These are phyloP conservation scores for Drosophila eugracilis DNA, from an alignment of 1,140 invertebrate species.

Conservation along the genomic window DNA sequence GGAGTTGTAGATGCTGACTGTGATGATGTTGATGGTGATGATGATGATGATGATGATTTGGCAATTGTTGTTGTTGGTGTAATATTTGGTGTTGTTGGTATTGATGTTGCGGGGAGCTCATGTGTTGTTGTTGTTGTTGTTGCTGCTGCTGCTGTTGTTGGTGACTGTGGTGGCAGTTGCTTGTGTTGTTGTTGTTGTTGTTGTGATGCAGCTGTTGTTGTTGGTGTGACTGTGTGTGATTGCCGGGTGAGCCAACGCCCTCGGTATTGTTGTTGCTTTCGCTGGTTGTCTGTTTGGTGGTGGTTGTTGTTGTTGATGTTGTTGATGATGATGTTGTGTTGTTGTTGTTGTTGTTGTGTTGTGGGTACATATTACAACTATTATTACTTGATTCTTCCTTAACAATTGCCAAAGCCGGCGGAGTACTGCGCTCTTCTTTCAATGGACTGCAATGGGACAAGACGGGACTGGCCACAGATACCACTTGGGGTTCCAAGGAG, in stretches of 20 bases:
- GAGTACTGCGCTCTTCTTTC: conserved; percentile 86
- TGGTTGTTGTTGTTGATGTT: conserved; percentile 72
- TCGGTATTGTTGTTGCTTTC: conserved; percentile 73
- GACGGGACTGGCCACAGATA: conserved; percentile 84
- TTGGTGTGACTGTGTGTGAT: conserved; percentile 65
- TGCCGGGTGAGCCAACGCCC: conserved; percentile 51
- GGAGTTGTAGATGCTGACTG: conserved; percentile 40
- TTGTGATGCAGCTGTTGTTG: conserved; percentile 61
- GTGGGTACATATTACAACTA: conserved; percentile 88
- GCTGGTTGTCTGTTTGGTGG: conserved; percentile 64
- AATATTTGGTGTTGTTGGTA: conserved; percentile 84
- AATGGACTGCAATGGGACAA: conserved; percentile 86
- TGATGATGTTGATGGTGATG: conserved; percentile 84
- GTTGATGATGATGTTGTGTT: conserved; percentile 66
- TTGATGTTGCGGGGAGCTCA: conserved; percentile 78
- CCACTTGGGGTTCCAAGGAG: conserved; percentile 87
- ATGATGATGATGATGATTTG: conserved; percentile 77
- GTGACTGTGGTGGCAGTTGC: conserved; percentile 76
- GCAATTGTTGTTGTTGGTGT: conserved; percentile 76
- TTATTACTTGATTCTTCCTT: conserved; percentile 91
- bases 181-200: conserved; percentile 54
- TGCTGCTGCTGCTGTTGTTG: conserved; percentile 73
- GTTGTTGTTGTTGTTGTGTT: conserved; percentile 85
- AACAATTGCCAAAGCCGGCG: conserved; percentile 87
- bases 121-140: conserved; percentile 83